A percentile compares a stretch with the other conserved stretches of the same genome.
Evolutionary conservation across 2,888 invertebrate species (phyloP).

Genomic region (Laspeyria flexula): DNA sequence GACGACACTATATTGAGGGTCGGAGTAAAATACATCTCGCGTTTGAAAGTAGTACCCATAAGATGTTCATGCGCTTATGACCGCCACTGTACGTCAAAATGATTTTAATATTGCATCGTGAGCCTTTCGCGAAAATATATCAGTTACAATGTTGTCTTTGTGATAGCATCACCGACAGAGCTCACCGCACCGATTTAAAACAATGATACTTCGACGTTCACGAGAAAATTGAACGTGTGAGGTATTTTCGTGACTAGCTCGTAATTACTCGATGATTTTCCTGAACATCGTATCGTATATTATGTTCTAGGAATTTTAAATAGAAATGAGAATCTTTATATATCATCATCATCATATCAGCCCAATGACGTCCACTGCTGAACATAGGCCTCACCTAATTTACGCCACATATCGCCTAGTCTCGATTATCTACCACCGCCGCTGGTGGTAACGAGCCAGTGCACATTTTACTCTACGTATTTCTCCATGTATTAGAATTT

Average conservation of each 20-base stretch:
- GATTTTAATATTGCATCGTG: conserved; percentile 48
- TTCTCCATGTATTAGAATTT: too few species aligned
- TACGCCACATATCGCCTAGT: too few species aligned
- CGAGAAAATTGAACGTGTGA: conserved; percentile 41
- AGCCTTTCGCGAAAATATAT: conserved; percentile 56
- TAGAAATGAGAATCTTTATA: neutral
- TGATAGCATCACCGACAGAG: conserved; percentile 61
- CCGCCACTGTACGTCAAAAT: conserved; percentile 11
- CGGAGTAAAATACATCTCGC: too few species aligned
- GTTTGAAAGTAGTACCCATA: too few species aligned
- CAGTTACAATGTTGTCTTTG: conserved; percentile 55
- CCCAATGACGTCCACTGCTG: too few species aligned
- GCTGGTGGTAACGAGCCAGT: too few species aligned
- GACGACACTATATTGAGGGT: too few species aligned
- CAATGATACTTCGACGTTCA: conserved; percentile 42
- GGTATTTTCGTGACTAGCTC: conserved; percentile 44
- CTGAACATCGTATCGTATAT: neutral
- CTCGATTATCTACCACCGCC: too few species aligned
- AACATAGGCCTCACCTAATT: too few species aligned
- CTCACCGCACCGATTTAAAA: conserved; percentile 54
- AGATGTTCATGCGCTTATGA: too few species aligned
- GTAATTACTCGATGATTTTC: conserved; percentile 23
- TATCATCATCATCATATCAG: too few species aligned
- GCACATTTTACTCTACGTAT: too few species aligned
- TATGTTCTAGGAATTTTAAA: neutral